phyloP scores from a whole-genome alignment of 2,888 invertebrate species.

The Hirtodrosophila confusa region DNA sequence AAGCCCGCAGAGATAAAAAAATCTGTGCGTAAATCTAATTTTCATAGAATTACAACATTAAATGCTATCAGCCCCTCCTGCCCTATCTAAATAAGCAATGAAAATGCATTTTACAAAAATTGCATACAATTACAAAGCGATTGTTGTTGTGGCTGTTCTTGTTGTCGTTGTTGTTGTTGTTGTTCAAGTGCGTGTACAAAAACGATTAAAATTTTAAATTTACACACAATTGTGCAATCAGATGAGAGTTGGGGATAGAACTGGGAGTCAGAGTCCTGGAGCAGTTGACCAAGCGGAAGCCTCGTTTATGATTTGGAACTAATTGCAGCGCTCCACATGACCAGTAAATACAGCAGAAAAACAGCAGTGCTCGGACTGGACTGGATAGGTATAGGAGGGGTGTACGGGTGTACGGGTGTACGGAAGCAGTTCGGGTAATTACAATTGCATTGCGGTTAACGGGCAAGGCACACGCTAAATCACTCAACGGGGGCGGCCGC shows the following conservation, averaged over 20 bases:
- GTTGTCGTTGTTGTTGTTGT: constrained; percentile 13
- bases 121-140: constrained; percentile 48
- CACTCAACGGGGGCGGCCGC: constrained; percentile 56
- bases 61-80: constrained; percentile 7
- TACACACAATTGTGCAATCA: constrained; percentile 65
- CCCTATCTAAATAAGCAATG: not conserved
- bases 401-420: constrained; percentile 3
- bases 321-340: constrained; percentile 66
- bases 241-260: constrained; percentile 4
- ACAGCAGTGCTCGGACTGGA: constrained; percentile 22
- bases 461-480: constrained; percentile 70
- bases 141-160: constrained; percentile 26
- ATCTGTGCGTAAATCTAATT: constrained; percentile 9
- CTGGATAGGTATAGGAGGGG: not conserved
- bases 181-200: constrained; percentile 58
- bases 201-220: constrained; percentile 76
- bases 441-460: constrained; percentile 79
- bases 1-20: not conserved
- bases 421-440: constrained; percentile 76
- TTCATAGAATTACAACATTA: constrained; percentile 13
- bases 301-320: constrained; percentile 77
- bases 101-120: constrained; percentile 38
- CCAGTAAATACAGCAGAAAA: constrained; percentile 56
- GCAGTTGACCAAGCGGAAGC: constrained; percentile 61
- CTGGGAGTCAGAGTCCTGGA: not conserved